Conservation (phyloP, 2,888 invertebrate species). For the Melinaea marsaeus region DNA sequence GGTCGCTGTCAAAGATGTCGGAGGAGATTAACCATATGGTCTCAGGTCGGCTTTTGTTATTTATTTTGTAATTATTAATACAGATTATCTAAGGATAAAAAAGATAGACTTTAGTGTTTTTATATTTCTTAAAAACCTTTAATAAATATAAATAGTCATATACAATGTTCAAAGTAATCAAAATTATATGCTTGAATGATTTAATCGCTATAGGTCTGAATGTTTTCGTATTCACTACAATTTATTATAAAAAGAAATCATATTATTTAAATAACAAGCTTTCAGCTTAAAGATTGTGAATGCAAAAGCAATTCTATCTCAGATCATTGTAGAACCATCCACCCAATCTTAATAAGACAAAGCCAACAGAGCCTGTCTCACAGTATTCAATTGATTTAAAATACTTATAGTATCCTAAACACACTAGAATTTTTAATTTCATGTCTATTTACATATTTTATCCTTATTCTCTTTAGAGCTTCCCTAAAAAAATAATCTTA, state of each 20-base stretch:
- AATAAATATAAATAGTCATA: too few species aligned
- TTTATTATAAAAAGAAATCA: constrained; percentile 12
- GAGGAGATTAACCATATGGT: constrained; percentile 52
- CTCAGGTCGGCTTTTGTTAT: constrained; percentile 47
- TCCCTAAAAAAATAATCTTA: not conserved
- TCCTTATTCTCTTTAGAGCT: not conserved
- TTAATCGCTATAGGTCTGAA: too few species aligned
- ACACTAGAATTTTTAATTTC: not conserved
- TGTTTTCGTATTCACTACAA: too few species aligned
- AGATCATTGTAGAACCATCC: constrained; percentile 22
- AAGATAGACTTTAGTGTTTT: too few species aligned
- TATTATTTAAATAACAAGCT: constrained; percentile 16
- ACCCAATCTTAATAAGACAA: constrained; percentile 25
- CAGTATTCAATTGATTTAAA: constrained; percentile 19
- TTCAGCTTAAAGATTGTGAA: constrained; percentile 22
- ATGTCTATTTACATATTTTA: not conserved
- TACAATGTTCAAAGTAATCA: too few species aligned
- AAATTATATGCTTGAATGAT: too few species aligned
- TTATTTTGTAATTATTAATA: too few species aligned
- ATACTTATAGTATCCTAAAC: not conserved
- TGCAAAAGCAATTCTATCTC: constrained; percentile 29
- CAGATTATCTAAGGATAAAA: too few species aligned
- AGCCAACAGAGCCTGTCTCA: constrained; percentile 17
- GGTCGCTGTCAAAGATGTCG: constrained; percentile 18
- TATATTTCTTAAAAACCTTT: too few species aligned